Evolutionary conservation across 2,888 invertebrate genomes (phyloP).

Genomic region (Lasioglossum villosulum): DNA sequence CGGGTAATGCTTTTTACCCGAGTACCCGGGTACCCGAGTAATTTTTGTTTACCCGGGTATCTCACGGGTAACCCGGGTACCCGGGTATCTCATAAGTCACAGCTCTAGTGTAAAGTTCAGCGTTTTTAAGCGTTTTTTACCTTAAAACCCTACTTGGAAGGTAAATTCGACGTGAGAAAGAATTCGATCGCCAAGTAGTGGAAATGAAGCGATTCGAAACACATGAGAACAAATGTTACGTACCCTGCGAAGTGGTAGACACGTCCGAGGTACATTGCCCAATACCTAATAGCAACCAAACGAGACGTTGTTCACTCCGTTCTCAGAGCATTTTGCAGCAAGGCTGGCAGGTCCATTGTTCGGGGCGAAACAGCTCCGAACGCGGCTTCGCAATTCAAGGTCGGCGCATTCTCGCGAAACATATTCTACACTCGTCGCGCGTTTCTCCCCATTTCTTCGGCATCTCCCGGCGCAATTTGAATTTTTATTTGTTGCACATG

Average conservation of each 20-base stretch:
- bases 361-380: not conserved
- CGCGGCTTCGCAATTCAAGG: not conserved
- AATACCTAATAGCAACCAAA: not conserved
- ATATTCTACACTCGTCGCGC: not conserved
- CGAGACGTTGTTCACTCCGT: not conserved
- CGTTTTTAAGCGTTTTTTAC: too few species aligned
- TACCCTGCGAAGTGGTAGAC: not conserved
- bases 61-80: too few species aligned
- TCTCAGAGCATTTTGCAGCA: not conserved
- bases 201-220: not conserved
- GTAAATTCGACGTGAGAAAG: too few species aligned
- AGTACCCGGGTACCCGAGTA: too few species aligned
- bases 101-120: too few species aligned
- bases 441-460: not conserved
- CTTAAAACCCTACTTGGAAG: too few species aligned
- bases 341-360: not conserved
- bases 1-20: too few species aligned
- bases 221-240: not conserved
- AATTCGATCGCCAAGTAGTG: too few species aligned
- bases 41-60: too few species aligned
- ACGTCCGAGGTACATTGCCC: not conserved
- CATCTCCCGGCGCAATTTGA: slow-evolving; percentile 3
- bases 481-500: slow-evolving; percentile 50
- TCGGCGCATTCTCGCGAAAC: not conserved
- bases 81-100: too few species aligned